A percentile compares a stretch with the other conserved stretches of the same genome.
These are phyloP conservation scores for Bos taurus DNA, from an alignment of 2,113 vertebrate species.

Conservation along the genomic window DNA sequence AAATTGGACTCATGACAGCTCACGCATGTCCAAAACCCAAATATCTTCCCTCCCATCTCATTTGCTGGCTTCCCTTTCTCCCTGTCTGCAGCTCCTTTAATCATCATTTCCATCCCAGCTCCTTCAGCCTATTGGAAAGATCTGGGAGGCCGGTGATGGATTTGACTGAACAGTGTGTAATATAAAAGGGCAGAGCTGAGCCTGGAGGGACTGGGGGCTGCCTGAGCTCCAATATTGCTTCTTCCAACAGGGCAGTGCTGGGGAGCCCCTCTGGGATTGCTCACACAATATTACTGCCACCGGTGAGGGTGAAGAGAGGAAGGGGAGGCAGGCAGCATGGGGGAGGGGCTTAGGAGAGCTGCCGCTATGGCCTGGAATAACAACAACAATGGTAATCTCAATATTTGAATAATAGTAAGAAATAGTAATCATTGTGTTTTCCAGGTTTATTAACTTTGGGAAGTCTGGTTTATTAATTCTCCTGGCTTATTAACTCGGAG, in stretches of 20 bases:
- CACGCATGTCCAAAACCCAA: background rate
- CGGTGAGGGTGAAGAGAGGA: background rate
- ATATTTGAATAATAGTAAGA: slow-evolving; percentile 64
- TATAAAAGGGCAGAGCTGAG: slow-evolving; percentile 71
- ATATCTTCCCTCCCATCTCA: background rate
- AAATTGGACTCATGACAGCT: background rate
- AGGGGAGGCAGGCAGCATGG: background rate
- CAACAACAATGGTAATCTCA: slow-evolving; percentile 41
- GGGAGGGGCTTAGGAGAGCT: background rate
- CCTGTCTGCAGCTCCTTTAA: background rate
- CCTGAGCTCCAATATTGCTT: slow-evolving; percentile 72
- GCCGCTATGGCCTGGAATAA: background rate
- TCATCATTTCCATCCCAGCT: slow-evolving; percentile 31
- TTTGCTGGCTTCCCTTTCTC: background rate
- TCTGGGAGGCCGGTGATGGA: slow-evolving; percentile 51
- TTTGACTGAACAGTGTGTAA: slow-evolving; percentile 66
- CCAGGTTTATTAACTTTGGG: slow-evolving; percentile 76
- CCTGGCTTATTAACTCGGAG: slow-evolving; percentile 74
- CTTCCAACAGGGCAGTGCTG: slow-evolving; percentile 41
- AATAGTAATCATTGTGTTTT: slow-evolving; percentile 59
- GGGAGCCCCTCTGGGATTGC: slow-evolving; percentile 63
- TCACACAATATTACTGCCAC: slow-evolving; percentile 74
- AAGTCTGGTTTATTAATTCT: slow-evolving; percentile 72
- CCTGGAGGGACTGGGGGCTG: slow-evolving; percentile 61
- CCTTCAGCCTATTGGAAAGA: slow-evolving; percentile 47